Evolutionary conservation across 2,113 vertebrate genomes (phyloP).

Genomic region (Apistogramma diplotaenia): DNA sequence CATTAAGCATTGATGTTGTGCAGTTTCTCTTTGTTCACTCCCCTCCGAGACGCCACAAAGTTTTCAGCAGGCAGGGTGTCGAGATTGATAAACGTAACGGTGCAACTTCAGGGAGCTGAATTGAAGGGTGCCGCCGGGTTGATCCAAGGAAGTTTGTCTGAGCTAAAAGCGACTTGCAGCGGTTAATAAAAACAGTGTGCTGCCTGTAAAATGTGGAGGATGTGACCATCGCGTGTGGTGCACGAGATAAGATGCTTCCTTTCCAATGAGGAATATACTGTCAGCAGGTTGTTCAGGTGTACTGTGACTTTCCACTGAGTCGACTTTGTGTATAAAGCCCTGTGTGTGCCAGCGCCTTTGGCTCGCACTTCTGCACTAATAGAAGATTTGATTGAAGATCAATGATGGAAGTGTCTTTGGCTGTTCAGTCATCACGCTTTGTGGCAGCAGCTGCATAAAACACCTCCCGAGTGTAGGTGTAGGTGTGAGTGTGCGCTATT

Average conservation of each 20-base stretch:
- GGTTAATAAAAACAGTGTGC: background rate
- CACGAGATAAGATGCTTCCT: background rate
- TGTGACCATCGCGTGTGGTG: background rate
- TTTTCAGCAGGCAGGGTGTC: background rate
- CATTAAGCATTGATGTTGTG: background rate
- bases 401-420: background rate
- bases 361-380: conserved; percentile 1
- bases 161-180: background rate
- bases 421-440: background rate
- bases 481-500: background rate
- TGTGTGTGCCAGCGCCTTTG: background rate
- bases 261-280: background rate
- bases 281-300: background rate
- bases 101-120: background rate
- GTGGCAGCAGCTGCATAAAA: background rate
- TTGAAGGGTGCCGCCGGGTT: background rate
- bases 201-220: background rate
- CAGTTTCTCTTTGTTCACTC: background rate
- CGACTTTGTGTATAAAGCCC: background rate
- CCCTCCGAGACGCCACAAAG: background rate
- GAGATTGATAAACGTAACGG: conserved; percentile 2
- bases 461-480: background rate
- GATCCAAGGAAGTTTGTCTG: background rate
- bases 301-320: background rate
- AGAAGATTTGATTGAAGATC: conserved; percentile 20